Base-by-base conservation (phyloP, 2,797 vertebrate species). In the Erpetoichthys calabaricus region DNA sequence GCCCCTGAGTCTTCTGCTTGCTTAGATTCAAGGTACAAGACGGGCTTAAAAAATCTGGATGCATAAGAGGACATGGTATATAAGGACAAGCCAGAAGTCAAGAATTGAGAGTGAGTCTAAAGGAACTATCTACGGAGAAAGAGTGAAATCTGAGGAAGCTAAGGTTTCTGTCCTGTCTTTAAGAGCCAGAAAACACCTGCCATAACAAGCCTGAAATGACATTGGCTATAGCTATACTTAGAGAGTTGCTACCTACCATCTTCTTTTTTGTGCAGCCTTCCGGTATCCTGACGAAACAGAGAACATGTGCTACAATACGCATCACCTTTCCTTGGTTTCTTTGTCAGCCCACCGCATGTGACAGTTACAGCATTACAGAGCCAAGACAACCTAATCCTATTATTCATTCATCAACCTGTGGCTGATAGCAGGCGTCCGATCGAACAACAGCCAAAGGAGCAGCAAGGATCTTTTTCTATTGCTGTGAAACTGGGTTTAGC, bases 401-500 rank as follows among this genome's bases (percentile, higher is more conserved):
- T 96, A 93, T 70, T 85, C 84, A 84, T 85, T 88, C 89, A 88
- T 88, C 87, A 86, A 81, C 85, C 77, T 83, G 83, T 58, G 45
- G 78, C 80, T 83, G 84, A 86, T 83, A 86, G 80, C 71, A 70
- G 83, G 76, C 77, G 70, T 77, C 74, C 69, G 80, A 84, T 87
- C 74, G 81, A 87, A 82, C 75, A 68, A 76, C 75, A 74, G 84
- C 82, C 80, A 82, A 82, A 80, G 87, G 81, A 84, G 84, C 87
- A 64, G 69, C 75, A 79, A 82, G 74, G 77, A 76, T 81, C 78
- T 80, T 83, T 83, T 85, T 85, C 79, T 79, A 80, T 84, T 59
- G 64, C 86, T 84, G 85, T 83, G 87, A 90, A 91, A 86, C 89
- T 78, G 72, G 81, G 92, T 85, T 94, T 92, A 94, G 84, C 85